Conservation (phyloP, 2,888 invertebrate species). For the Cataglyphis cursor region DNA sequence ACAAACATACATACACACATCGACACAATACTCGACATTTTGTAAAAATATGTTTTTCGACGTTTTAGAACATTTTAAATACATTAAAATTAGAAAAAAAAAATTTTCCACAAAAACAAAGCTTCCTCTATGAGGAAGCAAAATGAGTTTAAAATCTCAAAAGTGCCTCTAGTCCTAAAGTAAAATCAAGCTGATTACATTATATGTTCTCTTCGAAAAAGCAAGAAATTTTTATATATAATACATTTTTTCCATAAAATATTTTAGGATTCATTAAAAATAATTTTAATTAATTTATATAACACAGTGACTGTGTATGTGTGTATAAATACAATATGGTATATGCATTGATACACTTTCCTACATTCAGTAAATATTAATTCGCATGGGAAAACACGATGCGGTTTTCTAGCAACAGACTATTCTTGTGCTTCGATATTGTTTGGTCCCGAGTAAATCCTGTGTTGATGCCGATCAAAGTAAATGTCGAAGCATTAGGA, state of each 20-base stretch:
- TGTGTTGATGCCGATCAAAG: slow-evolving; percentile 29
- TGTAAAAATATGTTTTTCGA: too few relatives aligned
- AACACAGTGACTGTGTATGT: not conserved
- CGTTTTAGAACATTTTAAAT: too few relatives aligned
- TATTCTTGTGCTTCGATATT: slow-evolving; percentile 13
- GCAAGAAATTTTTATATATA: not conserved
- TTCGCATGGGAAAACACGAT: not conserved
- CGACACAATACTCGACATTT: too few relatives aligned
- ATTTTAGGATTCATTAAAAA: not conserved
- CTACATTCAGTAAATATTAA: not conserved
- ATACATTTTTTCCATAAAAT: not conserved
- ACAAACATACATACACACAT: too few relatives aligned
- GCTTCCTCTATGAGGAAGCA: too few relatives aligned
- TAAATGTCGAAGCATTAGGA: slow-evolving; percentile 73
- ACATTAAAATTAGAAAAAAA: too few relatives aligned
- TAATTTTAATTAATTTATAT: not conserved
- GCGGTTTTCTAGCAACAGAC: not conserved
- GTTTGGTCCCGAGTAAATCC: not conserved
- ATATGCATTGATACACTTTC: not conserved
- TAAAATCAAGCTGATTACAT: too few relatives aligned
- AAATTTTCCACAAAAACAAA: too few relatives aligned
- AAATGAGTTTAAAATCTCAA: not conserved
- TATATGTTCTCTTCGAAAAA: too few relatives aligned
- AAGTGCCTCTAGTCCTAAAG: too few relatives aligned
- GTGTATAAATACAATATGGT: not conserved